These are phyloP conservation scores for Acanthis flammea DNA, from an alignment of 2,797 vertebrate genomes.

Conservation along the genomic window DNA sequence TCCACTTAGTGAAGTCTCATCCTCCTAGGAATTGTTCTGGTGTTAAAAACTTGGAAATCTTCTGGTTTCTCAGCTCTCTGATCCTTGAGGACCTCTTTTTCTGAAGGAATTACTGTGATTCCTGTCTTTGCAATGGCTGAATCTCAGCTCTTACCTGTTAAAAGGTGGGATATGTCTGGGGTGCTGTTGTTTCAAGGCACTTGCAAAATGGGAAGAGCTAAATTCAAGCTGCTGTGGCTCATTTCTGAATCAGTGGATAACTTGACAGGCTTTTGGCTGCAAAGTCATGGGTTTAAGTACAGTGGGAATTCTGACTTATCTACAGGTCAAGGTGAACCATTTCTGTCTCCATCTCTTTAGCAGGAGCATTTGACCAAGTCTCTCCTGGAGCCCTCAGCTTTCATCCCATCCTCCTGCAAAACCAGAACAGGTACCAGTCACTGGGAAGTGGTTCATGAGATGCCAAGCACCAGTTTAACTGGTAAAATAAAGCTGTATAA, in stretches of 20 bases:
- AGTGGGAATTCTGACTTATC: not conserved
- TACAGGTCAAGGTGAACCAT: not conserved
- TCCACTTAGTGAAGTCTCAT: not conserved
- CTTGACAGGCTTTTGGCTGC: not conserved
- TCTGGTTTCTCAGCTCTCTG: too few relatives aligned
- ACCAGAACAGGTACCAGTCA: not conserved
- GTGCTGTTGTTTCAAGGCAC: not conserved
- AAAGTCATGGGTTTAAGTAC: not conserved
- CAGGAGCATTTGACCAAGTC: rapidly evolving
- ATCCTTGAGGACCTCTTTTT: not conserved
- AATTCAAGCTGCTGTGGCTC: not conserved
- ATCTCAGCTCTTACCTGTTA: not conserved
- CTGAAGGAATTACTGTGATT: rapidly evolving
- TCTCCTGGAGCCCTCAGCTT: not conserved
- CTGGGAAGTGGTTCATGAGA: not conserved
- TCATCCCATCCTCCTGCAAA: not conserved
- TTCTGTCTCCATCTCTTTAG: not conserved
- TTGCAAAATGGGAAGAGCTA: not conserved
- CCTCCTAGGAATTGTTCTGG: not conserved
- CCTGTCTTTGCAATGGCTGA: not conserved
- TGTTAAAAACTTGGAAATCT: not conserved
- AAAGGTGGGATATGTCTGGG: not conserved
- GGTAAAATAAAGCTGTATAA: not conserved
- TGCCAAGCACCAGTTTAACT: not conserved
- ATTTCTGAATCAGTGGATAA: not conserved